Percentiles rank a stretch among this genome's conserved stretches.
Conservation (phyloP, 2,113 vertebrate species). For the Hydrochoerus hydrochaeris region DNA sequence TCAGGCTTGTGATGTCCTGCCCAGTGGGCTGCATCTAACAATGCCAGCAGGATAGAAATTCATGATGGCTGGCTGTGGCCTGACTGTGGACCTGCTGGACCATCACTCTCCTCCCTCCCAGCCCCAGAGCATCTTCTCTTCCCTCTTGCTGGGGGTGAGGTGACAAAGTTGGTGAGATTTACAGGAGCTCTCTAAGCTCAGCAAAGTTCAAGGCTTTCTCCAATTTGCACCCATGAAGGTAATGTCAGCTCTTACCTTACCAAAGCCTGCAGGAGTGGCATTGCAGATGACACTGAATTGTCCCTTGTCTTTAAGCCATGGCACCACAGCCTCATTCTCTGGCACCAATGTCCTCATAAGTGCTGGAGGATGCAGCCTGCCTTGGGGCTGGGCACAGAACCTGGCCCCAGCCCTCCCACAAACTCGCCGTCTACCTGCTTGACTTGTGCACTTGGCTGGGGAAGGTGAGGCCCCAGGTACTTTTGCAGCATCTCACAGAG, state of each 20-base stretch:
- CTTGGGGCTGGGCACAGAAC: no score
- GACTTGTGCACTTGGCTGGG: accelerated
- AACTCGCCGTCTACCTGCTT: accelerated
- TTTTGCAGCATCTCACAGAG: no score
- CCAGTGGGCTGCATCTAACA: conserved; percentile 64
- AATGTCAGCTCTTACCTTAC: not conserved
- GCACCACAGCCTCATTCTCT: accelerated
- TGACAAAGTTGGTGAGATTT: not conserved
- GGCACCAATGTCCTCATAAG: not conserved
- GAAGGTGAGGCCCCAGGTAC: not conserved
- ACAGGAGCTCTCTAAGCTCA: accelerated
- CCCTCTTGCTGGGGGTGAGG: not conserved
- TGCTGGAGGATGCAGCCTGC: not conserved
- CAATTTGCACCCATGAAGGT: not conserved
- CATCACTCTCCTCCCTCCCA: not conserved
- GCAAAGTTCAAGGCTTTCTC: not conserved
- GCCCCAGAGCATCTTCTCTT: not conserved
- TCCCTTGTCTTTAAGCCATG: not conserved
- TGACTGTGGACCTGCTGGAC: conserved; percentile 69
- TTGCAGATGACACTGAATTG: not conserved
- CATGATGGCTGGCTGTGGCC: not conserved
- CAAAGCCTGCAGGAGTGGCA: not conserved
- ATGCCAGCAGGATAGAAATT: conserved; percentile 49
- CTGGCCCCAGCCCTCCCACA: not conserved
- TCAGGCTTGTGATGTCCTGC: conserved; percentile 58